Evolutionary conservation across 2,113 vertebrate genomes (phyloP).

Genomic region (Ariopsis seemanni): DNA sequence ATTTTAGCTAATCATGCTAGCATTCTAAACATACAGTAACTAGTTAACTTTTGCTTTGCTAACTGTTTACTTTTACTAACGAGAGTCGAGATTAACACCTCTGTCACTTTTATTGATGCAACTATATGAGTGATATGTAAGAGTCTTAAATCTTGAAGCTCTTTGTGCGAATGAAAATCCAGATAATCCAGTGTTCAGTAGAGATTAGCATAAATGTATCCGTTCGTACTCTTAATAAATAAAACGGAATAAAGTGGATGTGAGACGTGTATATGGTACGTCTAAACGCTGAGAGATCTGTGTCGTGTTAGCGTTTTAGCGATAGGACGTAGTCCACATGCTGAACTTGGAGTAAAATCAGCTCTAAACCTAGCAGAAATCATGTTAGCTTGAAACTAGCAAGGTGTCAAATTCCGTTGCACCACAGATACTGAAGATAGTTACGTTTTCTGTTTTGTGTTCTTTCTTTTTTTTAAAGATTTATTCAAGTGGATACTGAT

Average conservation of each 20-base stretch:
- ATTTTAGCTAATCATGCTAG: not conserved
- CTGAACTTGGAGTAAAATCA: too few species aligned
- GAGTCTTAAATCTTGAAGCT: not conserved
- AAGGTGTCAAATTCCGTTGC: too few species aligned
- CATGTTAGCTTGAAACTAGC: too few species aligned
- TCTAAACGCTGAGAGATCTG: not conserved
- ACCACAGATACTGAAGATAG: too few species aligned
- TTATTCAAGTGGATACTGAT: too few species aligned
- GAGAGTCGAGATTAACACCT: not conserved
- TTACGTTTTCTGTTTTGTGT: too few species aligned
- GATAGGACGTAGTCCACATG: not conserved
- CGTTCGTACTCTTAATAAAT: not conserved
- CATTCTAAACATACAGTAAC: not conserved
- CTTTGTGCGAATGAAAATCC: slow-evolving; percentile 2
- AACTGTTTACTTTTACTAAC: not conserved
- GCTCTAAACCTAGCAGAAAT: too few species aligned
- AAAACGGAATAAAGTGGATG: slow-evolving; percentile 1
- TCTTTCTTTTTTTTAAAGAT: too few species aligned
- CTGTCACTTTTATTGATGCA: not conserved
- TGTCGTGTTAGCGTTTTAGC: not conserved
- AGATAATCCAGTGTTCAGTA: not conserved
- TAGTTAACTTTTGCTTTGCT: not conserved
- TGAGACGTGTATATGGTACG: not conserved
- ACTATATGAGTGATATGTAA: not conserved
- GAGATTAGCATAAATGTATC: slow-evolving; percentile 10